Evolutionary conservation across 2,113 vertebrate genomes (phyloP).

Genomic region (Puffinus mauretanicus): DNA sequence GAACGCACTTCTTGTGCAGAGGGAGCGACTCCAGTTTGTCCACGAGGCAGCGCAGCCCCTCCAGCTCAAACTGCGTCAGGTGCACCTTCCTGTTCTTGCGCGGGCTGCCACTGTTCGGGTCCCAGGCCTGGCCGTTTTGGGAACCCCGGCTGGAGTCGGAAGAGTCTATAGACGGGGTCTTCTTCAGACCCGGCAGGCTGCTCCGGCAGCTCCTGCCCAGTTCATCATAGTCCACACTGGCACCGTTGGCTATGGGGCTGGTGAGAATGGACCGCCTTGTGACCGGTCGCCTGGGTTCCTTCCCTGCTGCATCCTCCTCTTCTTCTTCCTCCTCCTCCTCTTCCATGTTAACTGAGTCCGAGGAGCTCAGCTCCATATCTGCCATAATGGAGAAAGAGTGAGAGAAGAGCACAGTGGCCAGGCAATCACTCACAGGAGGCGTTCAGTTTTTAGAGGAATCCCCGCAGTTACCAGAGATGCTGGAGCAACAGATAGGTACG

Average conservation of each 20-base stretch:
- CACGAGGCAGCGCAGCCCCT: slow-evolving; percentile 91
- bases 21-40: slow-evolving; percentile 93
- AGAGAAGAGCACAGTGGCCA: not conserved
- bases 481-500: accelerated
- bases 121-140: slow-evolving; percentile 78
- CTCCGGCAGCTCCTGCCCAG: slow-evolving; percentile 71
- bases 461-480: not conserved
- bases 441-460: not conserved
- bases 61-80: slow-evolving; percentile 91
- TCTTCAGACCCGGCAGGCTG: slow-evolving; percentile 74
- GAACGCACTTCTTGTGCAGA: slow-evolving; percentile 91
- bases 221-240: slow-evolving; percentile 75
- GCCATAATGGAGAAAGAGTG: not conserved
- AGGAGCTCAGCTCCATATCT: slow-evolving; percentile 80
- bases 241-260: slow-evolving; percentile 77
- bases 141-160: slow-evolving; percentile 74
- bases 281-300: slow-evolving; percentile 66
- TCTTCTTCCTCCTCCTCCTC: slow-evolving; percentile 70
- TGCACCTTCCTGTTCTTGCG: slow-evolving; percentile 75
- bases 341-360: slow-evolving; percentile 71
- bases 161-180: slow-evolving; percentile 73
- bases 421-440: not conserved
- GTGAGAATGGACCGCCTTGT: slow-evolving; percentile 74
- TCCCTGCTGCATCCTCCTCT: slow-evolving; percentile 53
- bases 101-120: slow-evolving; percentile 64